Evolutionary conservation across 2,888 invertebrate species (phyloP), one percentile per base, ranked within the genome.

Genomic region (Nomada lathburiana): DNA sequence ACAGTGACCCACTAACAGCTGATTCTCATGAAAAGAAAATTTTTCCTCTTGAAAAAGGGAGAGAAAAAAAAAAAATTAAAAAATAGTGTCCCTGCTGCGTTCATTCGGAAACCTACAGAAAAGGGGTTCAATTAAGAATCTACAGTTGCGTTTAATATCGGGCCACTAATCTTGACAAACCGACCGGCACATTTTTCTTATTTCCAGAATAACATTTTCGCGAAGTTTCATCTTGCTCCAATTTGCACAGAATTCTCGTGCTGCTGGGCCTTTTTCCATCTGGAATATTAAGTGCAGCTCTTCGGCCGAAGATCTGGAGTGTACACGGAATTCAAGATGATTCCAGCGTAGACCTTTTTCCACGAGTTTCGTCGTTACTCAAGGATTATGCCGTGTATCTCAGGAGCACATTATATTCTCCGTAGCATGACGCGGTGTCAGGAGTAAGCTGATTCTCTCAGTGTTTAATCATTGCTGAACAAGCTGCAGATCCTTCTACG

Each of bases 381-480:
- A 42, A 57, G 60, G 55, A 77, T 23, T 73, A 36, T 62, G 47
- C 53, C 47, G 36, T 55, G 60, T 23, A 29, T 60, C 68, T 20
- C 23, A n/a, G 47, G 42, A 50, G 47, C 80, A 42, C 63, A 50
- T 68, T 76, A 74, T 79, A 80, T 80, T 76, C 80, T 47, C 42
- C 71, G 72, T 75, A 69, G 72, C 23, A 62, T 68, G 74, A 79
- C 62, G 82, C 74, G 52, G 73, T 68, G 68, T 75, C 74, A 68
- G 70, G 64, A 65, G 83, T 81, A 83, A 83, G 76, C 76, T 74
- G 81, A 83, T 83, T 81, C 83, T 63, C 74, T 52, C 44, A 42
- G 63, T 52, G 53, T 74, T 77, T 83, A 83, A 83, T 83, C 81
- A 83, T 81, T 73, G 81, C 83, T 81, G 83, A 83, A 74, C 70